Percentiles rank a stretch among this genome's conserved stretches.
Evolutionary conservation across 2,113 vertebrate species (phyloP).

Genomic region (Chaetops frenatus): DNA sequence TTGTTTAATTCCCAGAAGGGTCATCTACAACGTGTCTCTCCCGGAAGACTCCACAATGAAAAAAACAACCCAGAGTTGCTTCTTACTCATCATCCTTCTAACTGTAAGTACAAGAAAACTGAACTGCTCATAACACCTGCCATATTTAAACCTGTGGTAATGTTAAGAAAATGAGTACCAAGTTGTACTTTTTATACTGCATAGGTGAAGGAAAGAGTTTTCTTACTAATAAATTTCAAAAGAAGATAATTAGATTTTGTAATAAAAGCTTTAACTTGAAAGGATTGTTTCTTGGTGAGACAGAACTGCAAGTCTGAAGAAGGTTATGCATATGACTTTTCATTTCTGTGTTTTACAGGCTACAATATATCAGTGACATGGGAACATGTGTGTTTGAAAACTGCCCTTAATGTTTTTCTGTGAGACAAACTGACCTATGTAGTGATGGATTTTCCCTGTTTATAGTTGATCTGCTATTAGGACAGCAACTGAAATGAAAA

Average conservation of each 20-base stretch:
- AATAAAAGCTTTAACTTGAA: background rate
- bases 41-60: slow-evolving; percentile 50
- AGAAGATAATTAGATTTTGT: background rate
- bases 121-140: background rate
- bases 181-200: background rate
- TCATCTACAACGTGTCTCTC: background rate
- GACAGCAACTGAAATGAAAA: background rate
- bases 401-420: background rate
- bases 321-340: background rate
- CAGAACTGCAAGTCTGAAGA: background rate
- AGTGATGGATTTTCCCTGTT: background rate
- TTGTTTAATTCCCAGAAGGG: slow-evolving; percentile 19
- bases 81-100: slow-evolving; percentile 61
- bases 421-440: background rate
- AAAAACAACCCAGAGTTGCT: slow-evolving; percentile 27
- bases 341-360: background rate
- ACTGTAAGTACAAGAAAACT: slow-evolving; percentile 54
- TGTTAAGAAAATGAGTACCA: background rate
- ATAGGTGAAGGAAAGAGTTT: background rate
- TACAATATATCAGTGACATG: background rate
- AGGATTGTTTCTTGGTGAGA: background rate
- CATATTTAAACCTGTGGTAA: background rate
- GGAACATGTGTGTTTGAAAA: background rate
- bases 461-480: background rate
- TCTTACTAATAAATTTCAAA: background rate